Base-by-base conservation (phyloP, 2,888 invertebrate species). In the Tubulanus polymorphus region DNA sequence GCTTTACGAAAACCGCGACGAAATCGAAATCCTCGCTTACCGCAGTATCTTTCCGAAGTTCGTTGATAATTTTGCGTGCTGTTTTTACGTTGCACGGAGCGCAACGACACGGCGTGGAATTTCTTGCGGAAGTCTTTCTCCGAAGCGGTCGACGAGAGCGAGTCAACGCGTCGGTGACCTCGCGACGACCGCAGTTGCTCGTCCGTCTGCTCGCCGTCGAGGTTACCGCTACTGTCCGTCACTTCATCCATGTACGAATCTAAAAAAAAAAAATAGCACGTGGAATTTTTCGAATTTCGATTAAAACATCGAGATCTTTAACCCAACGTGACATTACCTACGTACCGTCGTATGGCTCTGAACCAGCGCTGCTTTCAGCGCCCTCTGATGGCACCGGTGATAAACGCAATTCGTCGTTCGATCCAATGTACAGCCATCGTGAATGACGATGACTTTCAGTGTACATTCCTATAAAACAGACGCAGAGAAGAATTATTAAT, bases 401-500 rank as follows among this genome's bases (percentile, higher is more conserved):
- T 23, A 41, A 3, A 5, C 15, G 5, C 15, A 61, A 53, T 46
- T 60, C 55, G 3, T 58, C 89, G 49, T 85, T 68, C 63, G 89
- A 88, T 1, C 88, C 87, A 48, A 91, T 85, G 70, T 88, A 87
- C 27, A 90, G 85, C 86, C 90, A 91, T 30, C 85, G 84, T 12
- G 86, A 85, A 35, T 85, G 83, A 25, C 85, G 84, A 73, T 88
- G 90, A 64, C 88, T 86, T 57, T 88, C 89, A 56, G 86, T 84
- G 74, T 90, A 89, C 47, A 89, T 83, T 30, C 88, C 89, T 77
- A 55, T 1, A 46, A 52, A 15, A 26, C 15, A 15, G 46, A n/a
- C n/a, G n/a, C n/a, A n/a, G n/a, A n/a, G n/a, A n/a, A n/a, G n/a
- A n/a, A n/a, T n/a, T n/a, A n/a, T n/a, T n/a, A n/a, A n/a, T n/a